Evolutionary conservation across 2,888 invertebrate species (phyloP), one percentile per base, ranked within the genome.

Genomic region (Patella caerulea): DNA sequence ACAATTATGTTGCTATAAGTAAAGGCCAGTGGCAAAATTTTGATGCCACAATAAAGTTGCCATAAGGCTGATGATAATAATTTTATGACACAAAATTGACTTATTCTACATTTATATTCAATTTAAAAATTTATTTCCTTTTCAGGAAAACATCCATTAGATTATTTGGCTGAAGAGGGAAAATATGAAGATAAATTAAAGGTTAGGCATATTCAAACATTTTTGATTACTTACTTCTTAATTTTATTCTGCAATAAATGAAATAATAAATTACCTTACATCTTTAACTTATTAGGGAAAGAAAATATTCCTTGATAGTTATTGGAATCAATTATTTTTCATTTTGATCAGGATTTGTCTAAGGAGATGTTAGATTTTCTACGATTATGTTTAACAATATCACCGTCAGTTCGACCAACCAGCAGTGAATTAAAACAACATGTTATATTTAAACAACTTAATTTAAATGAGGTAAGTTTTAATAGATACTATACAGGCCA

Each of bases 91-190:
- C 45, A 45, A 45, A 45, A 9, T 45, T 45, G 45, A 7, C 45
- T 45, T 45, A 1, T 45, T 45, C 45, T 45, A 45, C 45, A 45
- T 45, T 45, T 9, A 45, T 45, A 7, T 45, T 45, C 45, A 9
- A 45, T 45, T 45, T 45, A 45, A 45, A 45, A 45, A 45, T 9
- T 7, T 55, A 74, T 78, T 72, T 74, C 59, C 55, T 55, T 82
- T 81, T 59, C 80, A 88, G 88, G 84, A 73, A 79, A 81, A 79
- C 84, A 87, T 72, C 85, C 87, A 11, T 79, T 88, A 69, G 87
- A 89, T 74, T 78, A 82, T 71, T 74, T 88, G 70, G 82, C 83
- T n/a, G 82, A 85, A 76, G 86, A 88, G 65, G 79, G 84, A 7
- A 80, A 76, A 11, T 79, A 77, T 73, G 74, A 78, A 59, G 78